Evolutionary conservation across 1,140 invertebrate genomes (phyloP).

Genomic region (Drosophila kikkawai): DNA sequence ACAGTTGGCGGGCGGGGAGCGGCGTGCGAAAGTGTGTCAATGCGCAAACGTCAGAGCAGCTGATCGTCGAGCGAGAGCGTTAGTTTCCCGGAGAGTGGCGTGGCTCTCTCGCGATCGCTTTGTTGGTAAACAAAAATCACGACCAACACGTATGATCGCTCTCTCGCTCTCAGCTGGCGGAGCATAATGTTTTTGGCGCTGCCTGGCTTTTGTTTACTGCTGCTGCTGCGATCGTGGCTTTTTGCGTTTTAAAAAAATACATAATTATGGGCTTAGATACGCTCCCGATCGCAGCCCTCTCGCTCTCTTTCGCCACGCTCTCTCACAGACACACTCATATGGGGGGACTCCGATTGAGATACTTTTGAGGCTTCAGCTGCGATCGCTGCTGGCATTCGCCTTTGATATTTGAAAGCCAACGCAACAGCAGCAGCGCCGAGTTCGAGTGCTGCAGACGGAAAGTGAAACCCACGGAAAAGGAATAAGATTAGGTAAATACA

Average conservation of each 20-base stretch:
- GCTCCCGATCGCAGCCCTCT: conserved; percentile 40
- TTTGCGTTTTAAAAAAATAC: conserved; percentile 84
- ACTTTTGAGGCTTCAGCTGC: conserved; percentile 52
- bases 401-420: conserved; percentile 79
- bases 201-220: conserved; percentile 45
- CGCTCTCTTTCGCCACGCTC: conserved; percentile 8
- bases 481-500: conserved; percentile 62
- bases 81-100: conserved; percentile 9
- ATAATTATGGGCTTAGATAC: conserved; percentile 81
- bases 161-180: conserved; percentile 55
- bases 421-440: conserved; percentile 49
- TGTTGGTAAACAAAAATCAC: conserved; percentile 81
- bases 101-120: conserved; percentile 32
- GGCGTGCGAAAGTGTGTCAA: conserved; percentile 70
- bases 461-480: conserved; percentile 57
- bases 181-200: conserved; percentile 72
- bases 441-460: conserved; percentile 64
- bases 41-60: conserved; percentile 78
- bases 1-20: conserved; percentile 1
- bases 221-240: conserved; percentile 48
- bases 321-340: not conserved
- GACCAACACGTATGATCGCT: conserved; percentile 68
- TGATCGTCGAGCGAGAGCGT: conserved; percentile 59
- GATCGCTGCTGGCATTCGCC: conserved; percentile 71
- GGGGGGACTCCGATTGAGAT: conserved; percentile 37